Evolutionary conservation across 2,888 invertebrate genomes (phyloP).

Genomic region (Euclidia mi): DNA sequence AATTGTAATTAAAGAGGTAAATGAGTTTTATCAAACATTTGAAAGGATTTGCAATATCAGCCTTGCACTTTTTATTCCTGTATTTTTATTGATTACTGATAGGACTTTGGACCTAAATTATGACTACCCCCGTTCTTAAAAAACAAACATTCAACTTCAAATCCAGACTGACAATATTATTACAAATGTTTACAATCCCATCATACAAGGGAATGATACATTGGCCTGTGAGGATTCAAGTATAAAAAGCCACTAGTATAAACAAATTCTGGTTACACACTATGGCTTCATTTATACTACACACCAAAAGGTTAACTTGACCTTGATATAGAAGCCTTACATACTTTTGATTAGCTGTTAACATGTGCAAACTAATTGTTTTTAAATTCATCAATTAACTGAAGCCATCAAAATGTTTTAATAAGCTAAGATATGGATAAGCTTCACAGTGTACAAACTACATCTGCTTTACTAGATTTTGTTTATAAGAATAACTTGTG

Average conservation of each 20-base stretch:
- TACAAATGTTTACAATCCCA: not conserved
- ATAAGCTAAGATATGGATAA: too few relatives aligned
- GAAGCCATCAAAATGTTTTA: slow-evolving; percentile 49
- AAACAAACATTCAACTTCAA: not conserved
- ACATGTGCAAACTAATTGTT: slow-evolving; percentile 47
- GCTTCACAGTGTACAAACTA: too few relatives aligned
- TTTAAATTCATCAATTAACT: slow-evolving; percentile 48
- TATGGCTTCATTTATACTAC: slow-evolving; percentile 50
- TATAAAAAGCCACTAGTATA: too few relatives aligned
- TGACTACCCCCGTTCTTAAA: not conserved
- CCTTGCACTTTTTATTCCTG: not conserved
- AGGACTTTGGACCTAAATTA: not conserved
- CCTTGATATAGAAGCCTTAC: slow-evolving; percentile 76
- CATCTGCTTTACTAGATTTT: too few relatives aligned
- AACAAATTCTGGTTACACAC: too few relatives aligned
- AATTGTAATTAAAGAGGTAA: not conserved
- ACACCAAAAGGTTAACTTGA: slow-evolving; percentile 52
- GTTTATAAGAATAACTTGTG: too few relatives aligned
- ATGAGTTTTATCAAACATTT: not conserved
- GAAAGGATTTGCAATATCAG: not conserved
- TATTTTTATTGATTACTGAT: not conserved
- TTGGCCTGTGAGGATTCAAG: too few relatives aligned
- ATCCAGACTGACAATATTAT: not conserved
- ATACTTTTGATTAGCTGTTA: slow-evolving; percentile 60
- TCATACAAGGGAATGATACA: too few relatives aligned